These are phyloP conservation scores for Pterocles burchelli DNA, from an alignment of 2,113 vertebrate genomes.

Conservation along the genomic window DNA sequence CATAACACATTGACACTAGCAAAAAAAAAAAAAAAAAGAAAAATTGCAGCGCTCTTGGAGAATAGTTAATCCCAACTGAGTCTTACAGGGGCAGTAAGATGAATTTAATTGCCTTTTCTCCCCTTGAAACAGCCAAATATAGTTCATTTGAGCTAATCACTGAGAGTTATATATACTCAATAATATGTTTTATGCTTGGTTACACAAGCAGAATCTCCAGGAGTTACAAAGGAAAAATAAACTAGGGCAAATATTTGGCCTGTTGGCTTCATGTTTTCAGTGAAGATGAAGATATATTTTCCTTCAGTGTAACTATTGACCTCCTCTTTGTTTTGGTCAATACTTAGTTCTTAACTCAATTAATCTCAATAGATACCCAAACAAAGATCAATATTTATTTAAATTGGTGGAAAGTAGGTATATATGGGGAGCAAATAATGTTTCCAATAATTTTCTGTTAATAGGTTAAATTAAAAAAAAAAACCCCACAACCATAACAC, in stretches of 20 bases:
- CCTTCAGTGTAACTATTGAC: not conserved
- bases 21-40: not conserved
- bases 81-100: not conserved
- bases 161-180: not conserved
- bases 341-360: not conserved
- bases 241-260: not conserved
- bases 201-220: not conserved
- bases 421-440: not conserved
- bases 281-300: not conserved
- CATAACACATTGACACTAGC: not conserved
- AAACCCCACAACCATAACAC: fast-evolving
- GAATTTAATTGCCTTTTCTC: not conserved
- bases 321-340: conserved; percentile 1
- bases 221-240: not conserved
- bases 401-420: not conserved
- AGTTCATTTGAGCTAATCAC: not conserved
- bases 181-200: not conserved
- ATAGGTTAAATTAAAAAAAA: not conserved
- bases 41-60: not conserved
- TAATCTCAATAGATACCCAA: conserved; percentile 11
- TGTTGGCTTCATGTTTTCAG: not conserved
- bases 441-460: not conserved
- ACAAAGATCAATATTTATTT: not conserved
- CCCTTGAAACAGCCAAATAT: not conserved
- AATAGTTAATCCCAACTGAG: not conserved